Percentiles rank a stretch among this genome's conserved stretches.
phyloP scores from a whole-genome alignment of 2,888 invertebrate species.

The Diadegma fenestrale region DNA sequence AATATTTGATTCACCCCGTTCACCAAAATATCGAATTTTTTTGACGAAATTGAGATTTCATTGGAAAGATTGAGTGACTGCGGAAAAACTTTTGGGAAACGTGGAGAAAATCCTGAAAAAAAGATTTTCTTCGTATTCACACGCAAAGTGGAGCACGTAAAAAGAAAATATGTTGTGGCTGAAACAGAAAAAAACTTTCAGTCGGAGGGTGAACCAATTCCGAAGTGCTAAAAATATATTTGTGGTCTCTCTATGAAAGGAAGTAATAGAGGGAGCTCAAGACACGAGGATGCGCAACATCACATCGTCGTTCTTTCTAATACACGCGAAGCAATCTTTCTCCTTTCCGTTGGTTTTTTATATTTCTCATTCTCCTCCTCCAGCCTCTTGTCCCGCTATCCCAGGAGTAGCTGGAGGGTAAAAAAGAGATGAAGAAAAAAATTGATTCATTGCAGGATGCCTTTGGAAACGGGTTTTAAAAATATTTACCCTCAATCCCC shows the following conservation, averaged over 20 bases:
- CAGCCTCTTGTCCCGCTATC: slow-evolving; percentile 39
- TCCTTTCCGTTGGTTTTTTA: slow-evolving; percentile 27
- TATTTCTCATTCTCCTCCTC: slow-evolving; percentile 26
- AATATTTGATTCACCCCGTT: too few species aligned
- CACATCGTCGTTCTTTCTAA: slow-evolving; percentile 59
- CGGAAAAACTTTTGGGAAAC: slow-evolving; percentile 43
- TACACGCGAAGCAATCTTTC: slow-evolving; percentile 49
- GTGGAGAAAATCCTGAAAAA: slow-evolving; percentile 30
- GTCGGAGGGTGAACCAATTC: slow-evolving; percentile 49
- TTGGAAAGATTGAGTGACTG: too few species aligned
- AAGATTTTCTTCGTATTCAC: slow-evolving; percentile 4
- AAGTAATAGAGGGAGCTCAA: slow-evolving; percentile 35
- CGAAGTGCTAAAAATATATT: slow-evolving; percentile 62
- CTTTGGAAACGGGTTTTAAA: slow-evolving; percentile 57
- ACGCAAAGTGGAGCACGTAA: not conserved
- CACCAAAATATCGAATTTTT: too few species aligned
- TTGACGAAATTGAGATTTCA: too few species aligned
- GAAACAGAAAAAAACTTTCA: slow-evolving; percentile 3
- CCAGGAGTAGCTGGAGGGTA: slow-evolving; percentile 50
- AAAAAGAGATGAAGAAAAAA: slow-evolving; percentile 59
- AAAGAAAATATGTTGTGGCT: slow-evolving; percentile 32
- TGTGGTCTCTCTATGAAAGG: slow-evolving; percentile 54
- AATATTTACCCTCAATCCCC: slow-evolving; percentile 55
- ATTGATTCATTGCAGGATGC: slow-evolving; percentile 54
- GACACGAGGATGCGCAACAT: slow-evolving; percentile 48